These are phyloP conservation scores for Mesocentrotus franciscanus DNA, from an alignment of 53 echinoderm and acorn worm genomes.

Conservation along the genomic window DNA sequence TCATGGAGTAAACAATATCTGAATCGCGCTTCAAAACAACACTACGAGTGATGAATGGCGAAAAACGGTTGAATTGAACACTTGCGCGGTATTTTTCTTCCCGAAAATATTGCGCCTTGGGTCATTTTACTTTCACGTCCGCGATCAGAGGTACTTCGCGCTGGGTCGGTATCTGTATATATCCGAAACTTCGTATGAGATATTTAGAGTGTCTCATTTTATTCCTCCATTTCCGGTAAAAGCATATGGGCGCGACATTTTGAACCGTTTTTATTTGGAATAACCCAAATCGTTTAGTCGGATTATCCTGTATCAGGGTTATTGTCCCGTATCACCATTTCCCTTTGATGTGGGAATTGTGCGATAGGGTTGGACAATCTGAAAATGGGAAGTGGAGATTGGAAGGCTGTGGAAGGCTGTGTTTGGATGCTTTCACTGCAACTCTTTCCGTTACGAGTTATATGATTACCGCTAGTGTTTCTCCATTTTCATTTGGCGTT, in stretches of 20 bases:
- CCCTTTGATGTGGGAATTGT: not conserved
- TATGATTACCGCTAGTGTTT: too few species aligned
- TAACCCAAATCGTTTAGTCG: not conserved
- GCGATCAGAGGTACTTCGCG: not conserved
- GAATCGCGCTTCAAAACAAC: not conserved
- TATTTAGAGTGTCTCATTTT: not conserved
- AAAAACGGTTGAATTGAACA: conserved; percentile 9
- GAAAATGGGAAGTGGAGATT: not conserved
- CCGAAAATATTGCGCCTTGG: not conserved
- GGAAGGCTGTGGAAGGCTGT: too few species aligned
- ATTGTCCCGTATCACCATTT: not conserved
- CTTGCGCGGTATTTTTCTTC: not conserved
- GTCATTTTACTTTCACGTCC: not conserved
- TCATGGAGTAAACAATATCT: conserved; percentile 6
- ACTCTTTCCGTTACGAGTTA: too few species aligned
- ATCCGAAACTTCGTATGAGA: not conserved
- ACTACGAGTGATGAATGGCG: not conserved
- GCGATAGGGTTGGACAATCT: not conserved
- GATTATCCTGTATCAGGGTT: not conserved
- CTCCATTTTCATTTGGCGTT: too few species aligned
- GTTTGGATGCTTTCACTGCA: too few species aligned
- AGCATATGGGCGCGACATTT: not conserved
- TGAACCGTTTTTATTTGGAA: conserved; percentile 20
- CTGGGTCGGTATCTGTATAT: not conserved
- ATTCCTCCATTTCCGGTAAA: not conserved